Base-by-base conservation (phyloP, 2,797 vertebrate species). In the Helostoma temminkii region DNA sequence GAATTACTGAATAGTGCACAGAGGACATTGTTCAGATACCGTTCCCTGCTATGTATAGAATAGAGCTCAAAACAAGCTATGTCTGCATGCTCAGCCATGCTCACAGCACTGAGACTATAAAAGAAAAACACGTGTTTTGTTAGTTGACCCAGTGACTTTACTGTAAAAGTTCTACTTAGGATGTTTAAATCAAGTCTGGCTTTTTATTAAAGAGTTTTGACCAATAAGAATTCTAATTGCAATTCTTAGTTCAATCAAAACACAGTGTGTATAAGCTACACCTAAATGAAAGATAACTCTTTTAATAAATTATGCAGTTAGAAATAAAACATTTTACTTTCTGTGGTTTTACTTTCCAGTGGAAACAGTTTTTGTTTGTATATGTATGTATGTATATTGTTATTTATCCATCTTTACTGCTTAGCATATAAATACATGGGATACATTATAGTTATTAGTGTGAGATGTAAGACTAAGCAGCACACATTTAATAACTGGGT, bases 1-100 rank as follows among this genome's bases (percentile, higher is more conserved):
- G 70, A 74, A 83, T 88, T 85, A 80, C 72, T 6, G 45, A 81
- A 76, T 19, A 59, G 53, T 67, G 65, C 63, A 67, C 65, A 37
- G 49, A 81, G 77, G 65, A 68, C 77, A 62, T 80, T 72, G 71
- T 71, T 82, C 69, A 26, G 52, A 69, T 71, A 34, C 0, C 8
- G 21, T 26, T 73, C 64, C 66, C 70, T 56, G 72, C 59, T 75
- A 75, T 37, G 76, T 28, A 5, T 28, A 5, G 41, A 66, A 46
- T 53, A 58, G 57, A 58, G 70, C 41, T 16, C 59, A 62, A 66
- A 78, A 76, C 68, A 67, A 74, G 65, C 64, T 52, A 14, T 55
- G 55, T 64, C 59, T 68, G 41, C 45, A 52, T 64, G 60, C 62
- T 78, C 37, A 43, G 55, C 34, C 54, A n/a, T n/a, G n/a, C n/a